phyloP scores from a whole-genome alignment of 2,888 invertebrate genomes.

The Heteromyza rotundicornis region DNA sequence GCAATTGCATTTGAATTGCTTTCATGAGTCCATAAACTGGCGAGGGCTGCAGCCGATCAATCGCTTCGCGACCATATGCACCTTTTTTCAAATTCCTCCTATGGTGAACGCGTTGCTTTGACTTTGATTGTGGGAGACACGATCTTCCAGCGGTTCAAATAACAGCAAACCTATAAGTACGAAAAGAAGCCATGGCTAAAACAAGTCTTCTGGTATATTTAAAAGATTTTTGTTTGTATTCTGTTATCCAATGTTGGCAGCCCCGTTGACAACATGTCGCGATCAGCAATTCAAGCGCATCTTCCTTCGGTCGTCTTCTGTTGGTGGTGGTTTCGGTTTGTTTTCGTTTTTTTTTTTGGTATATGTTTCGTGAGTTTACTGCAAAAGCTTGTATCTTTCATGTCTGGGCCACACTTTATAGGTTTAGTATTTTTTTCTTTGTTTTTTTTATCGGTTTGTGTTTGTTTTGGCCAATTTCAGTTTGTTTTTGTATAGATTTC shows the following conservation, averaged over 20 bases:
- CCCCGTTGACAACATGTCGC: conserved; percentile 52
- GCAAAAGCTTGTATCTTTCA: conserved; percentile 55
- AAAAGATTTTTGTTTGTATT: background rate
- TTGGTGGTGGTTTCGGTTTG: conserved; percentile 14
- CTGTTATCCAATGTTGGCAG: conserved; percentile 25
- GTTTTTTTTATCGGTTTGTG: background rate
- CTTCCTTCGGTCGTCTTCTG: conserved; percentile 35
- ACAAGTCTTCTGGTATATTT: background rate
- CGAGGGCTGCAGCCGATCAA: conserved; percentile 58
- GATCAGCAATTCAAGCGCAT: conserved; percentile 29
- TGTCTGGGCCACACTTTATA: conserved; percentile 54
- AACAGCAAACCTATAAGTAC: background rate
- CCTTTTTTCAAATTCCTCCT: background rate
- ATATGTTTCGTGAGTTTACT: conserved; percentile 43
- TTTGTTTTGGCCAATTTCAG: conserved; percentile 16
- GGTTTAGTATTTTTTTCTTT: background rate
- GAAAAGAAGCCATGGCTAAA: background rate
- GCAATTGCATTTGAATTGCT: conserved; percentile 58
- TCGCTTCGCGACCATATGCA: conserved; percentile 35
- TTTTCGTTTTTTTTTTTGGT: conserved; percentile 7
- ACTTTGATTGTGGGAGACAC: conserved; percentile 45
- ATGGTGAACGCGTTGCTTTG: conserved; percentile 5
- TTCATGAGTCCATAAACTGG: conserved; percentile 56
- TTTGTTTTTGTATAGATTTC: conserved; percentile 25
- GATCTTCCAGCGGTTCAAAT: conserved; percentile 36